Evolutionary conservation across 2,888 invertebrate species (phyloP).

Genomic region (Rhodophaea formosa): DNA sequence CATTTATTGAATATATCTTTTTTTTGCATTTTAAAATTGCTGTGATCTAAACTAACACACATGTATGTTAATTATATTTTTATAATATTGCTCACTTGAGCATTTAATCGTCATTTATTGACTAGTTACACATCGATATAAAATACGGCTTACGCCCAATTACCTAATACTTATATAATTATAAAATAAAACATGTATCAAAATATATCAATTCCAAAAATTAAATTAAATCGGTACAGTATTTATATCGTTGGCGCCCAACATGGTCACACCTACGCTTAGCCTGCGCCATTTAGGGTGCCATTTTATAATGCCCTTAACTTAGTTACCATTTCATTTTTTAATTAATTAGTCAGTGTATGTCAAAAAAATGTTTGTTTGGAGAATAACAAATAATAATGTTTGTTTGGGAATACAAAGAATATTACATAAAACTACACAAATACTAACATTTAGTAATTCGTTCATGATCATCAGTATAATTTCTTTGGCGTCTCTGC

Average conservation of each 20-base stretch:
- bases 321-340: no score
- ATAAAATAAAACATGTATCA: not conserved
- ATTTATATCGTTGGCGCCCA: not conserved
- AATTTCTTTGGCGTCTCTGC: no score
- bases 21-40: not conserved
- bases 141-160: constrained; percentile 3
- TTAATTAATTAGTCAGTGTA: no score
- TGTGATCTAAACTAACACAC: not conserved
- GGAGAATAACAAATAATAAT: no score
- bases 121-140: constrained; percentile 4
- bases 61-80: not conserved
- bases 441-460: no score
- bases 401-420: no score
- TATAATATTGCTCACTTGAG: constrained; percentile 9
- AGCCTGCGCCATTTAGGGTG: not conserved
- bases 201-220: not conserved
- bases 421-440: no score
- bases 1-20: not conserved
- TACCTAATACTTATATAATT: not conserved
- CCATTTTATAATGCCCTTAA: not conserved
- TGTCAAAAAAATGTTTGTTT: no score
- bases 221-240: not conserved
- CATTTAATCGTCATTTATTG: not conserved
- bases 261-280: no score
- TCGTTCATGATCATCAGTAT: no score